Evolutionary conservation across 2,888 invertebrate species (phyloP).

Genomic region (Acrocyrtus sp.): DNA sequence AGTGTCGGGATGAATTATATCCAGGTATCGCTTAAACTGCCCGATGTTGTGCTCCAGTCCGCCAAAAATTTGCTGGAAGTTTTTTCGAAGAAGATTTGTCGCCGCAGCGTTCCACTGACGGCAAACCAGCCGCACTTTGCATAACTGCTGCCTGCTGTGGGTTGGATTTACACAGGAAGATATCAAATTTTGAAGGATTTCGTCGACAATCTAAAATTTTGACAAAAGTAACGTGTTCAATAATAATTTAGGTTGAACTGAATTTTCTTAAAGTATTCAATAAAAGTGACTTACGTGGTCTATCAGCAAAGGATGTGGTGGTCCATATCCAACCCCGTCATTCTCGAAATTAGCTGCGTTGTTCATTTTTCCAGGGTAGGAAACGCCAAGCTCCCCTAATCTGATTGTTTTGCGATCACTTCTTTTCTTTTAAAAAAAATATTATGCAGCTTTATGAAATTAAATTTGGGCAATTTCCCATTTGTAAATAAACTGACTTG

Average conservation of each 20-base stretch:
- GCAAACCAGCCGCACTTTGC: conserved; percentile 46
- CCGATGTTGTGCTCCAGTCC: conserved; percentile 50
- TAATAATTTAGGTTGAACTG: too few relatives aligned
- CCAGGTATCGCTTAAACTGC: conserved; percentile 43
- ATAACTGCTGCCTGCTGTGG: conserved; percentile 45
- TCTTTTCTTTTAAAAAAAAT: too few relatives aligned
- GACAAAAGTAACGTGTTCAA: neutral
- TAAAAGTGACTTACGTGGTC: conserved; percentile 49
- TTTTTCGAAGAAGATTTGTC: conserved; percentile 33
- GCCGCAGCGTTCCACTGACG: conserved; percentile 48
- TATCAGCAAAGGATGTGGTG: conserved; percentile 50
- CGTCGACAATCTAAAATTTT: conserved; percentile 45
- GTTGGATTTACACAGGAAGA: conserved; percentile 31
- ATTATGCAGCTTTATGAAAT: too few relatives aligned
- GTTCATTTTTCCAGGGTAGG: too few relatives aligned
- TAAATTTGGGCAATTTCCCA: too few relatives aligned
- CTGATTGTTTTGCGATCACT: too few relatives aligned
- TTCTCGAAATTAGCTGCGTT: too few relatives aligned
- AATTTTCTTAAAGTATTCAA: neutral
- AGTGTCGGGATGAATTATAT: conserved; percentile 18
- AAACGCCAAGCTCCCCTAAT: too few relatives aligned
- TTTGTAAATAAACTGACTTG: too few relatives aligned
- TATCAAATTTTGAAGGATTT: conserved; percentile 42
- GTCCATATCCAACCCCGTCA: neutral
- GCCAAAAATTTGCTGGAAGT: conserved; percentile 45